Evolutionary conservation across 30 jellyfish, hydroid and myxozoan species (phyloP).

Genomic region (Turritopsis rubra): DNA sequence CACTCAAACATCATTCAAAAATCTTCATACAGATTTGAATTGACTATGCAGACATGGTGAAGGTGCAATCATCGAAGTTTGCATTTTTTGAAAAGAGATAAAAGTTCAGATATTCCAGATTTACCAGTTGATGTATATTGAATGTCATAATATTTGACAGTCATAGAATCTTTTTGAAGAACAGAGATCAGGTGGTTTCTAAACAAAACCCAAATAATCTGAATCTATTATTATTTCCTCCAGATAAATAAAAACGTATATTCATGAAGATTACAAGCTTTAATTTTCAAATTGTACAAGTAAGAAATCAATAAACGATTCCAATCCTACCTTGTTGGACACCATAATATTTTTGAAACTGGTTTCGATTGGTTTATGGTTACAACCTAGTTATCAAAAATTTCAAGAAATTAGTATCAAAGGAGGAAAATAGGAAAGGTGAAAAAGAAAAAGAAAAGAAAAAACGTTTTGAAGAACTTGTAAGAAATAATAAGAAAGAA

Average conservation of each 20-base stretch:
- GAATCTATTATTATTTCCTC: neutral
- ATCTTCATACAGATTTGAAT: no score
- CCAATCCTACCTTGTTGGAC: constrained; percentile 73
- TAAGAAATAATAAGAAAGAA: constrained; percentile 1
- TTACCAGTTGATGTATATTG: constrained; percentile 39
- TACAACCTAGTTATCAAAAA: constrained; percentile 10
- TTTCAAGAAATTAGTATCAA: neutral
- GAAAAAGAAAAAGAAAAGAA: neutral
- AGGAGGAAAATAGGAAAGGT: neutral
- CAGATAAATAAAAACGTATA: neutral
- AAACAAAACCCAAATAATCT: neutral
- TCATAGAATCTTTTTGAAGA: constrained; percentile 61
- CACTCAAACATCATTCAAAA: no score
- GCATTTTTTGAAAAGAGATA: no score
- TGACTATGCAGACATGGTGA: no score
- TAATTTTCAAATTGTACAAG: neutral
- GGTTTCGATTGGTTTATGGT: constrained; percentile 61
- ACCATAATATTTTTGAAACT: constrained; percentile 75
- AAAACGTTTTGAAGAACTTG: neutral
- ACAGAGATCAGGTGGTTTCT: constrained; percentile 68
- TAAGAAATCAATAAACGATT: no score
- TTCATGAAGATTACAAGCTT: no score
- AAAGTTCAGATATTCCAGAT: no score
- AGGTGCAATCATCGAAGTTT: no score
- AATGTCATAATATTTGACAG: constrained; percentile 64